Evolutionary conservation across 2,888 invertebrate genomes (phyloP), one percentile per base, ranked within the genome.

Genomic region (Brenthis ino): DNA sequence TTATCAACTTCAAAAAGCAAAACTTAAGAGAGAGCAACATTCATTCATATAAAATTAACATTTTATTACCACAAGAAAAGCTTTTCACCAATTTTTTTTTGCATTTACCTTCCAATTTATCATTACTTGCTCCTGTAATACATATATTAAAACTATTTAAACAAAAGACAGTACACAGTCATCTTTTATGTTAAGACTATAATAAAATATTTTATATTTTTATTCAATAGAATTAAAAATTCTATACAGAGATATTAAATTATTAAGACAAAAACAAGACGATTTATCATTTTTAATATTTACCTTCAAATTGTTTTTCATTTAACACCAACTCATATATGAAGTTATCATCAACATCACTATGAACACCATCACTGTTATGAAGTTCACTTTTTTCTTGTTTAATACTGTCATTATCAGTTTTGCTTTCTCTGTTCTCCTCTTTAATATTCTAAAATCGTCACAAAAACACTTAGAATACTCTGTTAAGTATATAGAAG

Each of bases 361-460:
- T 50, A 28, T n/a, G n/a, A n/a, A 28, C 28, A 60, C 60, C 50
- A 33, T 50, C 4, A 24, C 48, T 60, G 12, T n/a, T 16, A 24
- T 48, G 1, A 50, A 8, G 8, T 24, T 47, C 24, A 24, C 24
- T 16, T 48, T 24, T 1, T 50, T 48, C 58, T 28, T 60, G 14
- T 48, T 60, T 50, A n/a, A 60, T 50, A 4, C 48, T 8, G 14
- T 60, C 50, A 28, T 50, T 50, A 60, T 50, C 16, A 50, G 50
- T 50, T 50, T 48, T 28, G 28, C 50, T 60, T 28, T 11, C n/a
- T 28, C 3, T 60, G 33, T 60, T 28, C n/a, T 50, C 60, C n/a
- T n/a, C 16, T 60, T 60, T 60, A 50, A 60, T 60, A 60, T 48
- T 28, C 60, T 60, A 33, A 60, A 60, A 60, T 33, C 11, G 11